Conservation (phyloP, 1,140 invertebrate genomes). For the Cydia amplana region DNA sequence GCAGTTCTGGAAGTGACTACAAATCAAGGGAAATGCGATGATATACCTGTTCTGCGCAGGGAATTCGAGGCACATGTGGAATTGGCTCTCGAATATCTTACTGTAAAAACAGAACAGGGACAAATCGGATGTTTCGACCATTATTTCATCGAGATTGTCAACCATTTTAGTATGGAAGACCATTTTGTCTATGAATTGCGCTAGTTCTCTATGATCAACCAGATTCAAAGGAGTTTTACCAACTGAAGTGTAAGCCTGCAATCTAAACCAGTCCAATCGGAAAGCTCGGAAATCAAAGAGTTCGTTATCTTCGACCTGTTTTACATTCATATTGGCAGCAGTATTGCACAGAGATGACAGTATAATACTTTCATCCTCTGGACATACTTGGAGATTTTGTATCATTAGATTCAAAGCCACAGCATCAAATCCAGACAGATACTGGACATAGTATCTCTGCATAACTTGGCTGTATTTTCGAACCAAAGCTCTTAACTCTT, state of each 20-base stretch:
- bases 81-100: constrained; percentile 98
- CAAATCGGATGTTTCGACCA: constrained; percentile 97
- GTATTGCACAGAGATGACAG: constrained; percentile 95
- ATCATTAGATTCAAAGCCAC: constrained; percentile 95
- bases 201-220: constrained; percentile 92
- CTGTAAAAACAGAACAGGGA: constrained; percentile 99
- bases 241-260: constrained; percentile 96
- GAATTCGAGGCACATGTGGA: constrained; percentile 99
- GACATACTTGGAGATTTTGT: constrained; percentile 90
- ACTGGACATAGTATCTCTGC: constrained; percentile 98
- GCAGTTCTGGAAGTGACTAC: constrained; percentile 98
- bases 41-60: constrained; percentile 98
- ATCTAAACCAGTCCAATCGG: constrained; percentile 97
- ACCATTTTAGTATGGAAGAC: constrained; percentile 99
- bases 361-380: constrained; percentile 97
- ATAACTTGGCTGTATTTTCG: constrained; percentile 98
- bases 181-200: constrained; percentile 96
- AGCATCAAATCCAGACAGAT: constrained; percentile 97
- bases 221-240: constrained; percentile 90
- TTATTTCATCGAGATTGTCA: constrained; percentile 98
- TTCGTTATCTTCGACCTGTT: constrained; percentile 98
- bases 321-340: constrained; percentile 92
- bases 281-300: constrained; percentile 97
- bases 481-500: constrained; percentile 95
- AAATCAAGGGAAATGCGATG: constrained; percentile 98